Evolutionary conservation across 2,113 vertebrate genomes (phyloP).

Genomic region (Tychaedon coryphoeus): DNA sequence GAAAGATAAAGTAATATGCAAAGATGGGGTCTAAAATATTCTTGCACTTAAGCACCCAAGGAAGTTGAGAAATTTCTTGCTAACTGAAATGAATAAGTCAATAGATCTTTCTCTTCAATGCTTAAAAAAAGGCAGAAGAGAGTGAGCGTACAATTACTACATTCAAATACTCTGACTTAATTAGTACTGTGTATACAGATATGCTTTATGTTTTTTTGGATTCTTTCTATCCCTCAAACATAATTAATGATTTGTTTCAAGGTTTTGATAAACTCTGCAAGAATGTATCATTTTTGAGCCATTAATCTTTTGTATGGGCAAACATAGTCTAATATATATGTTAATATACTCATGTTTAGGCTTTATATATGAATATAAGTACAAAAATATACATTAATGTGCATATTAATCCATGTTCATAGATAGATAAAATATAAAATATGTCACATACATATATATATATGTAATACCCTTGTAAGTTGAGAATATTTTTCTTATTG

Average conservation of each 20-base stretch:
- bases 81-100: slow-evolving; percentile 48
- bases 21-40: slow-evolving; percentile 73
- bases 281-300: neutral
- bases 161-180: neutral
- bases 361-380: neutral
- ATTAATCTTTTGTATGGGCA: neutral
- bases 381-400: neutral
- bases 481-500: neutral
- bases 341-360: neutral
- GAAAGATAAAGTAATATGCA: slow-evolving; percentile 83
- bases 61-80: slow-evolving; percentile 53
- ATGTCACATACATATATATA: neutral
- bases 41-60: slow-evolving; percentile 56
- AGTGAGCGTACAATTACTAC: neutral
- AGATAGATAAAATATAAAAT: neutral
- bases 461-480: neutral
- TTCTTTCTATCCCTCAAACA: neutral
- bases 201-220: neutral
- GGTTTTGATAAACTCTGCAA: neutral
- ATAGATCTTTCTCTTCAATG: neutral
- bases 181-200: neutral
- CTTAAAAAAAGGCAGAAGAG: neutral
- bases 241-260: neutral
- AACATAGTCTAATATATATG: neutral
- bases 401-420: neutral